phyloP scores from a whole-genome alignment of 2,113 vertebrate genomes.

The Alosa alosa region DNA sequence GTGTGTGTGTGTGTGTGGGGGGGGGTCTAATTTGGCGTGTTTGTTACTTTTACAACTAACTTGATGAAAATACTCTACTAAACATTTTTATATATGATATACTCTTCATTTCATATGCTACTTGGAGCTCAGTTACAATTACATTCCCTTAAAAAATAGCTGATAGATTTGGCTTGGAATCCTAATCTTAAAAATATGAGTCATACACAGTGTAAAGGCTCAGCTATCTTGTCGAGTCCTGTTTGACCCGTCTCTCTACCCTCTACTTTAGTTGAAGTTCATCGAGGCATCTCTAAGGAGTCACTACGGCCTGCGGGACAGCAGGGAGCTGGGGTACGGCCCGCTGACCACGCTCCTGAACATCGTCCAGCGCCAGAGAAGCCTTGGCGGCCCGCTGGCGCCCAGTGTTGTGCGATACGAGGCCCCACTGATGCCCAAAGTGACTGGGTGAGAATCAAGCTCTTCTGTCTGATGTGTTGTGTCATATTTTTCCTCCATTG shows the following conservation, averaged over 20 bases:
- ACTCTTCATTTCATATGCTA: too few relatives aligned
- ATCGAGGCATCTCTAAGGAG: constrained; percentile 67
- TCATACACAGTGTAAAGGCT: too few relatives aligned
- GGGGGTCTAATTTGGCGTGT: not conserved
- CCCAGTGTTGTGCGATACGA: constrained; percentile 65
- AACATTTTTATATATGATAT: too few relatives aligned
- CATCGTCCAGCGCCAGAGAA: constrained; percentile 60
- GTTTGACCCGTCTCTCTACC: not conserved
- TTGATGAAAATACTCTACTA: not conserved
- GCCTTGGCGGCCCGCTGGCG: constrained; percentile 44
- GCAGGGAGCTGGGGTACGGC: constrained; percentile 70
- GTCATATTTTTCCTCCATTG: too few relatives aligned
- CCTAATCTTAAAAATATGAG: too few relatives aligned
- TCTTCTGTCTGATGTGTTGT: not conserved
- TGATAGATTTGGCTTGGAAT: not conserved
- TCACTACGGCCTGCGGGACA: constrained; percentile 69
- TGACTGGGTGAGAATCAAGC: constrained; percentile 46
- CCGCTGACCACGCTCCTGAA: constrained; percentile 57
- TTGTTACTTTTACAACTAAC: not conserved
- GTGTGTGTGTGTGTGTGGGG: too few relatives aligned
- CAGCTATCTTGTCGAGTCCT: not conserved
- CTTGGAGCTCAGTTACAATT: too few relatives aligned
- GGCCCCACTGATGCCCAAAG: constrained; percentile 64
- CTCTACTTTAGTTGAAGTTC: constrained; percentile 57
- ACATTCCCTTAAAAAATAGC: not conserved